Evolutionary conservation across 1,140 invertebrate genomes (phyloP).

Genomic region (Drosophila subpulchrella): DNA sequence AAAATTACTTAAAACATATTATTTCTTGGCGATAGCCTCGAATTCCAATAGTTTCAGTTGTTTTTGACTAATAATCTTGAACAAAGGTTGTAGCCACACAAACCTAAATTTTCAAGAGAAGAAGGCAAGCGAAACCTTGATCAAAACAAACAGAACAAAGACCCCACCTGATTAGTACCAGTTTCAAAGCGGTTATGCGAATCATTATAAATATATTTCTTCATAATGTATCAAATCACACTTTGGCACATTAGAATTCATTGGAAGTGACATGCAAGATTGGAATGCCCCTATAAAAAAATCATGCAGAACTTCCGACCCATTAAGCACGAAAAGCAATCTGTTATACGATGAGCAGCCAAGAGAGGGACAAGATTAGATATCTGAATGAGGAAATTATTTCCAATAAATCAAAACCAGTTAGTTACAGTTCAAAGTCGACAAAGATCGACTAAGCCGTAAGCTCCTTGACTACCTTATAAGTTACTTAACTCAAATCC

Average conservation of each 20-base stretch:
- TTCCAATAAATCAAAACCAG: constrained; percentile 18
- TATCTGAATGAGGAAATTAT: constrained; percentile 35
- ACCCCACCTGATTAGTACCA: constrained; percentile 47
- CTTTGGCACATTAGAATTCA: constrained; percentile 40
- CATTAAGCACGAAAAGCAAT: constrained; percentile 46
- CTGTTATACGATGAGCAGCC: constrained; percentile 33
- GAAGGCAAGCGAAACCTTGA: constrained; percentile 49
- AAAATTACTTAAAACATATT: constrained; percentile 17
- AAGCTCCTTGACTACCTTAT: constrained; percentile 8
- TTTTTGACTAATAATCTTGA: constrained; percentile 2
- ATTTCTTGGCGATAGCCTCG: neutral
- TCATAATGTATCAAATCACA: constrained; percentile 48
- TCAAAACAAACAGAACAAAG: constrained; percentile 43
- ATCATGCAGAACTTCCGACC: constrained; percentile 46
- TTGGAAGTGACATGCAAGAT: constrained; percentile 44
- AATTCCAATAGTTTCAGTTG: neutral
- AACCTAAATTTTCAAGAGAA: constrained; percentile 50
- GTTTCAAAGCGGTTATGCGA: constrained; percentile 55
- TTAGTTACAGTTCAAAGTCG: constrained; percentile 44
- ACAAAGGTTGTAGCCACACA: constrained; percentile 16
- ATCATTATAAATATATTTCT: constrained; percentile 46
- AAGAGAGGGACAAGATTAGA: constrained; percentile 26
- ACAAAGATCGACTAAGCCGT: constrained; percentile 15
- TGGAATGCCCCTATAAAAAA: constrained; percentile 31
- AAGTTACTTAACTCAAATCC: constrained; percentile 15